phyloP scores from a whole-genome alignment of 2,113 vertebrate species.

The Lycocorax pyrrhopterus region DNA sequence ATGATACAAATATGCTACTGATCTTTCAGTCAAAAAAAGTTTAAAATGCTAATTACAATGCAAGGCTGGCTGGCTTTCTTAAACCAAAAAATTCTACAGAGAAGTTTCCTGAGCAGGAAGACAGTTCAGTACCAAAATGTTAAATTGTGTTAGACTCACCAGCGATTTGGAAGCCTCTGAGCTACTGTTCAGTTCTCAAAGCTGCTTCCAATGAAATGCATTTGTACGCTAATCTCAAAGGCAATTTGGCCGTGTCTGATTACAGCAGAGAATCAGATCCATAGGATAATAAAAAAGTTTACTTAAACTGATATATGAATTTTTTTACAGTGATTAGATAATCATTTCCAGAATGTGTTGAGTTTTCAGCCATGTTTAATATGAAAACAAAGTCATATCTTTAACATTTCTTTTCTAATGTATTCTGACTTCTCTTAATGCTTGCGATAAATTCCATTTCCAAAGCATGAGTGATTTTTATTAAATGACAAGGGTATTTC shows the following conservation, averaged over 20 bases:
- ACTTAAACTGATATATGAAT: constrained; percentile 15
- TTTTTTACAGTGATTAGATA: constrained; percentile 48
- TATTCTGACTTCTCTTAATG: constrained; percentile 12
- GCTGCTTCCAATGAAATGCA: constrained; percentile 44
- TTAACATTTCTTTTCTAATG: not conserved
- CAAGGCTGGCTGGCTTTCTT: constrained; percentile 34
- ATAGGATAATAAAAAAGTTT: constrained; percentile 26
- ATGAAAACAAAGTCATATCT: not conserved
- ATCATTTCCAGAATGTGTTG: constrained; percentile 40
- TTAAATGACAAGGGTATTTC: not conserved
- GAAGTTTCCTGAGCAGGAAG: constrained; percentile 53
- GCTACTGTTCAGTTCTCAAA: constrained; percentile 54
- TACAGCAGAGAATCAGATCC: constrained; percentile 40
- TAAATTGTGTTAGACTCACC: constrained; percentile 26
- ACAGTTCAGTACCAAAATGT: constrained; percentile 16
- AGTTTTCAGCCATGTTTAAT: constrained; percentile 19
- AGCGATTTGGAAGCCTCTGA: constrained; percentile 3
- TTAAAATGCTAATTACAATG: constrained; percentile 48
- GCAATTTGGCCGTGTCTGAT: constrained; percentile 38
- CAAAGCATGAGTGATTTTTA: constrained; percentile 1
- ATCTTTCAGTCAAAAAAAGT: constrained; percentile 7
- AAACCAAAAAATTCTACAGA: constrained; percentile 10
- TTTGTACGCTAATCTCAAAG: constrained; percentile 49
- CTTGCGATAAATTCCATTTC: not conserved
- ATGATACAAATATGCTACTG: constrained; percentile 30